Percentiles rank a stretch among this genome's conserved stretches.
phyloP scores from a whole-genome alignment of 92 coral and sea anemone genomes.

The Virgularia gustaviana region DNA sequence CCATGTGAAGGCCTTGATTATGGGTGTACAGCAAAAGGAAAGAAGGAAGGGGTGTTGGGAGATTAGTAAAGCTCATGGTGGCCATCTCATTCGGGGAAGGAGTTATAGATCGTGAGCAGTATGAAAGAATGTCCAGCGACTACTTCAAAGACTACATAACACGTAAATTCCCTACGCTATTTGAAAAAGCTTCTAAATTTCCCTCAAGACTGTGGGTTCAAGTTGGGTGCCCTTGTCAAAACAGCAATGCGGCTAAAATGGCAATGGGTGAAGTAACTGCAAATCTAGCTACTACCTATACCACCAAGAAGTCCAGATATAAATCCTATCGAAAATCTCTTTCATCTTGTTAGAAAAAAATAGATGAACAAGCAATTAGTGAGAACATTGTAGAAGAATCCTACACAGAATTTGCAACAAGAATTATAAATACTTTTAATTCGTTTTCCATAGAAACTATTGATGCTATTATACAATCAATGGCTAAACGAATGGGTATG shows the following conservation, averaged over 20 bases:
- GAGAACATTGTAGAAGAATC: slow-evolving; percentile 6
- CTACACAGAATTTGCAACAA: slow-evolving; percentile 14
- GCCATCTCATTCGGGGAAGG: slow-evolving; percentile 22
- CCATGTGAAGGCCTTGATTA: slow-evolving; percentile 8
- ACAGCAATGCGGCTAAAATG: slow-evolving; percentile 26
- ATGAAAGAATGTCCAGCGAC: slow-evolving; percentile 29
- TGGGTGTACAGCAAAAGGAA: slow-evolving; percentile 43
- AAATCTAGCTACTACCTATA: background rate
- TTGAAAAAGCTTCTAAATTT: slow-evolving; percentile 8
- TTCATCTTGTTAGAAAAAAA: slow-evolving; percentile 23
- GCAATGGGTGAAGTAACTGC: slow-evolving; percentile 8
- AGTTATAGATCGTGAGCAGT: slow-evolving; percentile 26
- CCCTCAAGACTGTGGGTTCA: slow-evolving; percentile 39
- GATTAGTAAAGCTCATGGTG: slow-evolving; percentile 28
- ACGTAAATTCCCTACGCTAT: slow-evolving; percentile 15
- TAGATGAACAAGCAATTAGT: slow-evolving; percentile 4
- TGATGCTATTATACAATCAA: slow-evolving; percentile 25
- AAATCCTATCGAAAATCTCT: background rate
- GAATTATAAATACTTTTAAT: slow-evolving; percentile 15
- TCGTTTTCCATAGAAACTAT: slow-evolving; percentile 11
- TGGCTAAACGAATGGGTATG: slow-evolving; percentile 30
- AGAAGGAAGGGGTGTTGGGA: slow-evolving; percentile 35
- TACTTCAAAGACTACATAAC: slow-evolving; percentile 14
- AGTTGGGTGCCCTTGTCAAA: slow-evolving; percentile 50
- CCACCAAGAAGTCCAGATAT: background rate